Evolutionary conservation across 2,888 invertebrate genomes (phyloP).

Genomic region (Steinernema hermaphroditum): DNA sequence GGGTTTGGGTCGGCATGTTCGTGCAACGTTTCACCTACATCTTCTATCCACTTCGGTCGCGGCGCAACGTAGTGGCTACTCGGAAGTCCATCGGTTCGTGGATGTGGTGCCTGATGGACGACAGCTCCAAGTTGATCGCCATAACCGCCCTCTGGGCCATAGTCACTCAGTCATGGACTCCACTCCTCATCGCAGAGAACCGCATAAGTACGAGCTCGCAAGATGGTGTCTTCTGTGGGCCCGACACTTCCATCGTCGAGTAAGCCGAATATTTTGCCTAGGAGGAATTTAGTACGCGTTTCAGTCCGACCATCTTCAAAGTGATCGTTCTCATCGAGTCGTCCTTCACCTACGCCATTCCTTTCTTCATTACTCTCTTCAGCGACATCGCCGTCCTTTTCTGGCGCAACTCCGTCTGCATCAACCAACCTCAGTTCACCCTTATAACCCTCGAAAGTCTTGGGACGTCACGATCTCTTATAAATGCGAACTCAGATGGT

Average conservation of each 20-base stretch:
- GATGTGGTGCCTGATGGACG: constrained; percentile 30
- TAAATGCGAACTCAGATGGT: background rate
- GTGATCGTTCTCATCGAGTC: constrained; percentile 46
- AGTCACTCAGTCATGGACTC: constrained; percentile 46
- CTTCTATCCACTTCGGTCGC: constrained; percentile 36
- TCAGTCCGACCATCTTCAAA: constrained; percentile 41
- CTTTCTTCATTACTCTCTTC: constrained; percentile 47
- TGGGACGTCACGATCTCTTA: constrained; percentile 29
- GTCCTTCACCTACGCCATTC: constrained; percentile 49
- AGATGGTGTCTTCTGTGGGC: constrained; percentile 46
- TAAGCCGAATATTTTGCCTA: too few species aligned
- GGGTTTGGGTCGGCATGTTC: constrained; percentile 51
- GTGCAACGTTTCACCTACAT: constrained; percentile 38
- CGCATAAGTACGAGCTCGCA: constrained; percentile 38
- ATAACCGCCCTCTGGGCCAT: constrained; percentile 41
- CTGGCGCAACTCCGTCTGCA: constrained; percentile 36
- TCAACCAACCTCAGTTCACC: constrained; percentile 44
- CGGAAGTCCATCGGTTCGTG: constrained; percentile 16
- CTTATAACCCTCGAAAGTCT: constrained; percentile 43
- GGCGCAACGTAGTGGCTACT: constrained; percentile 13
- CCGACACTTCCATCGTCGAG: constrained; percentile 41
- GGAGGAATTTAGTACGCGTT: too few species aligned
- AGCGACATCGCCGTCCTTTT: constrained; percentile 49
- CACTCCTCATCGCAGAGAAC: constrained; percentile 48
- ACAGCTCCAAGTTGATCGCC: constrained; percentile 23